phyloP scores from a whole-genome alignment of 2,797 vertebrate species.

The Emys orbicularis region DNA sequence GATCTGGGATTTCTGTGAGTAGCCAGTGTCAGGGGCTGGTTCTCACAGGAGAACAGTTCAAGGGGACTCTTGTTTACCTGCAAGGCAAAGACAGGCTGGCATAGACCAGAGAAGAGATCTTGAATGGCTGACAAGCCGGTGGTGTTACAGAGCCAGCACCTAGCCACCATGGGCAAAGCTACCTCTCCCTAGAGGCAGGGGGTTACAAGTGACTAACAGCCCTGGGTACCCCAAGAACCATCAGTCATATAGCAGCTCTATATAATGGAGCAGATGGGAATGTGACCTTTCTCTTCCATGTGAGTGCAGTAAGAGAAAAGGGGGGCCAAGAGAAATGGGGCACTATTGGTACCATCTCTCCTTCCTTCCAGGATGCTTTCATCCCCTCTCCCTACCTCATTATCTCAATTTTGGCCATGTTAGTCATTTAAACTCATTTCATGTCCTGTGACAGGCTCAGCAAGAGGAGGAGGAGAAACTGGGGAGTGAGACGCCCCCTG shows the following conservation, averaged over 20 bases:
- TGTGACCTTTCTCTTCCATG: neutral
- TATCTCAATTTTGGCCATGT: neutral
- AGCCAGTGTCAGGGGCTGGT: too few species aligned
- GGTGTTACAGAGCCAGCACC: too few species aligned
- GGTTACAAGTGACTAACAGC: too few species aligned
- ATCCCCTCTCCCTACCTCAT: neutral
- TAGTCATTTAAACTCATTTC: neutral
- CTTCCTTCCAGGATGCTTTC: neutral
- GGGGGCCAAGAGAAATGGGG: neutral
- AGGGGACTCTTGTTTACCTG: too few species aligned
- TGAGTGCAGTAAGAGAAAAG: neutral
- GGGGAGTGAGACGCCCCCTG: neutral
- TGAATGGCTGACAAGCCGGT: too few species aligned
- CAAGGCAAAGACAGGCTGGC: too few species aligned
- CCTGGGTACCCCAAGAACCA: too few species aligned
- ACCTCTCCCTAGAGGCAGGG: too few species aligned
- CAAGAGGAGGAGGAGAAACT: neutral
- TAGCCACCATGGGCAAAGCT: too few species aligned
- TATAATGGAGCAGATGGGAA: constrained; percentile 12
- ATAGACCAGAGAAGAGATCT: too few species aligned
- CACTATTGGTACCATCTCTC: neutral
- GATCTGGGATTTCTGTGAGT: too few species aligned
- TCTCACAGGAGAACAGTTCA: too few species aligned
- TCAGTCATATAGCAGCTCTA: neutral
- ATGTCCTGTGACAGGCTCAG: neutral